A percentile compares a stretch with the other conserved stretches of the same genome.
Conservation (phyloP, 2,113 vertebrate species). For the Tylochromis polylepis region DNA sequence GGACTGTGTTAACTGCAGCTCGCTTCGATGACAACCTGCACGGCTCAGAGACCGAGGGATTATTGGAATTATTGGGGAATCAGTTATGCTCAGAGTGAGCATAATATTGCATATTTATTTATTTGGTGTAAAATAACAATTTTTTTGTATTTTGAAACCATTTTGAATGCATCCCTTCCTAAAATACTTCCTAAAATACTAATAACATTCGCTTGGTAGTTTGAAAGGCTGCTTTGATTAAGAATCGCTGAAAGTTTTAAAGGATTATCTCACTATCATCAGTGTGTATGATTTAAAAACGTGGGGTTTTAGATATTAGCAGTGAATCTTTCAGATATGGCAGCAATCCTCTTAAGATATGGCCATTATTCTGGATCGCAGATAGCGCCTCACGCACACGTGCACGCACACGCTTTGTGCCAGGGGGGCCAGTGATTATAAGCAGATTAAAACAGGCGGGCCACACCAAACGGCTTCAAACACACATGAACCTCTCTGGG, state of each 20-base stretch:
- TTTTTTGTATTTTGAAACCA: not conserved
- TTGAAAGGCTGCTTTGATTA: not conserved
- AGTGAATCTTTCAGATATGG: slow-evolving; percentile 18
- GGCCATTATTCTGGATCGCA: slow-evolving; percentile 26
- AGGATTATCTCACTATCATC: not conserved
- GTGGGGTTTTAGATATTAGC: slow-evolving; percentile 4
- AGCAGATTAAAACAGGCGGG: slow-evolving; percentile 60
- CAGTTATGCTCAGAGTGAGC: not conserved
- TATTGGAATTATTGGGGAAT: slow-evolving; percentile 11
- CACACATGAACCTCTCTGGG: slow-evolving; percentile 32
- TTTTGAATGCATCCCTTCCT: not conserved
- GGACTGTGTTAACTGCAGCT: slow-evolving; percentile 32
- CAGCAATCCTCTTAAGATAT: slow-evolving; percentile 55
- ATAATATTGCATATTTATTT: not conserved
- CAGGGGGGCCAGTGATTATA: slow-evolving; percentile 47
- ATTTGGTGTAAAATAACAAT: not conserved
- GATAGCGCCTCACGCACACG: not conserved
- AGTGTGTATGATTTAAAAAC: not conserved
- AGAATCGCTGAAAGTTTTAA: not conserved
- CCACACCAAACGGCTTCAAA: slow-evolving; percentile 62
- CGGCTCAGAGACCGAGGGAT: not conserved
- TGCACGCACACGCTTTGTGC: slow-evolving; percentile 7
- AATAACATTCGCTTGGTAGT: not conserved
- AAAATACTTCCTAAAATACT: not conserved
- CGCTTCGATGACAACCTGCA: not conserved